A percentile compares a stretch with the other conserved stretches of the same genome.
Evolutionary conservation across 2,888 invertebrate species (phyloP).

Genomic region (Athrips mouffetella): DNA sequence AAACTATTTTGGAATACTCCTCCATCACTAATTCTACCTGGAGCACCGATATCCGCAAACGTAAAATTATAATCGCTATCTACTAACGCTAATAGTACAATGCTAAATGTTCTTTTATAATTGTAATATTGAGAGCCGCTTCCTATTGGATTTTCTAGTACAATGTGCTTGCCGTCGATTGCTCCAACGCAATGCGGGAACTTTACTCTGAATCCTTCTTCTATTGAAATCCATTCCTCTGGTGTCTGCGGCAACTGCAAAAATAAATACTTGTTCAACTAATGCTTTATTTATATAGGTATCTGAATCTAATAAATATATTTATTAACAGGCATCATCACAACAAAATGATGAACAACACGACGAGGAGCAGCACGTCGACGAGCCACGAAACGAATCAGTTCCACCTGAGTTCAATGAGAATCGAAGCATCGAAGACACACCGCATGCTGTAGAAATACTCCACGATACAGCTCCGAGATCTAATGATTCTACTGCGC

Average conservation of each 20-base stretch:
- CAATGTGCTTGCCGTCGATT: slow-evolving; percentile 34
- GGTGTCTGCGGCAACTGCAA: background rate
- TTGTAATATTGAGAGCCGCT: slow-evolving; percentile 26
- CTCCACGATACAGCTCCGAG: no score
- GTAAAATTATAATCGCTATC: slow-evolving; percentile 36
- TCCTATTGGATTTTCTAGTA: slow-evolving; percentile 27
- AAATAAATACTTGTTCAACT: background rate
- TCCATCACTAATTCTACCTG: slow-evolving; percentile 21
- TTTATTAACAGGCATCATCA: no score
- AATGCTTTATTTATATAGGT: no score
- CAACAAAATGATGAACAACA: no score
- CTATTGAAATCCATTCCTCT: background rate
- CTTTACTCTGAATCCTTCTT: slow-evolving; percentile 13
- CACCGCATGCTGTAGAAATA: no score
- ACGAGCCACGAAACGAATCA: no score
- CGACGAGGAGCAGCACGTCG: no score
- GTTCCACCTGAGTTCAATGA: no score
- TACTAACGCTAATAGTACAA: slow-evolving; percentile 35
- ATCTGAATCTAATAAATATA: no score
- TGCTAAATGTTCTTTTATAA: slow-evolving; percentile 30
- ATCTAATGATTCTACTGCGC: no score
- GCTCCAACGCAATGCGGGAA: slow-evolving; percentile 26
- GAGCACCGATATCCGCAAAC: slow-evolving; percentile 22
- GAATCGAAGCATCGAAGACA: no score
- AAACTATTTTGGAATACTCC: slow-evolving; percentile 17